These are phyloP conservation scores for Lasioglossum figueresi DNA, from an alignment of 2,888 invertebrate genomes.

Conservation along the genomic window DNA sequence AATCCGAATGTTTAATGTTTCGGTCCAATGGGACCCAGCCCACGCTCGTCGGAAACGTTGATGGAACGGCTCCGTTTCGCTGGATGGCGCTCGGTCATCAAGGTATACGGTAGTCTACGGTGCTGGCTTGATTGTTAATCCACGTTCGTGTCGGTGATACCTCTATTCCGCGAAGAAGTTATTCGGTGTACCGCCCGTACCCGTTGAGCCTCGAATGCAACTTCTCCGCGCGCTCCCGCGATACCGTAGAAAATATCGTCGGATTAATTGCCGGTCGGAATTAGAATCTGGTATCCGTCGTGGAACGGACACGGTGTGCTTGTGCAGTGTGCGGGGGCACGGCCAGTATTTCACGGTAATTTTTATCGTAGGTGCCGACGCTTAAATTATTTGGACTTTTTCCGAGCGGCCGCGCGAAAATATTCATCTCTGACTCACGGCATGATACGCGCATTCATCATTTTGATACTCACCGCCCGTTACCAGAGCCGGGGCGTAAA, in stretches of 20 bases:
- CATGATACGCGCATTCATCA: constrained; percentile 65
- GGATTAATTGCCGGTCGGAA: constrained; percentile 43
- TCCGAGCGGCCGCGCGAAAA: constrained; percentile 41
- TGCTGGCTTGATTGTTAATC: neutral
- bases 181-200: neutral
- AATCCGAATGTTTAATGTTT: neutral
- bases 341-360: constrained; percentile 49
- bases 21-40: neutral
- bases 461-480: constrained; percentile 59
- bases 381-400: constrained; percentile 58
- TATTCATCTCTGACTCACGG: constrained; percentile 57
- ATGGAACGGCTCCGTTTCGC: neutral
- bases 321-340: neutral
- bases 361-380: constrained; percentile 62
- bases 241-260: constrained; percentile 37
- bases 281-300: constrained; percentile 27
- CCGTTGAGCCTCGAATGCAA: neutral
- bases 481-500: constrained; percentile 53
- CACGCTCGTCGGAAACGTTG: neutral
- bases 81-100: neutral
- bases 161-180: constrained; percentile 1
- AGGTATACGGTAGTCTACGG: neutral
- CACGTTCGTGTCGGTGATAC: constrained; percentile 1
- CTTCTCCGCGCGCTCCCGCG: constrained; percentile 9
- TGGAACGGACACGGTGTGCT: neutral